Evolutionary conservation across 2,113 vertebrate species (phyloP).

Genomic region (Percopsis transmontana): DNA sequence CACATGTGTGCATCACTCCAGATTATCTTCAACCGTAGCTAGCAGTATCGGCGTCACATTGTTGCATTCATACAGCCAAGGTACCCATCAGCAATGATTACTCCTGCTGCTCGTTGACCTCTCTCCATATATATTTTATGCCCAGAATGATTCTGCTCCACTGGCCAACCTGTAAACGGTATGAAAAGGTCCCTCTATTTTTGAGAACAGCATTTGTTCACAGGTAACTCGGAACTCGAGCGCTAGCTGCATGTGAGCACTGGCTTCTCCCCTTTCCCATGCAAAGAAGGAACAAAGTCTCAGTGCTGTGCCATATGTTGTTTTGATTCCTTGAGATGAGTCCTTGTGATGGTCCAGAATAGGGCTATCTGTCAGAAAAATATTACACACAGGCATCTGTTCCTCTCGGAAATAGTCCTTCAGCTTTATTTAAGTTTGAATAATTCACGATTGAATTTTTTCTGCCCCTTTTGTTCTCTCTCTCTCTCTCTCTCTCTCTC

Average conservation of each 20-base stretch:
- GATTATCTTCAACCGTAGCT: constrained; percentile 58
- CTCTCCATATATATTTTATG: constrained; percentile 16
- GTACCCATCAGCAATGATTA: constrained; percentile 44
- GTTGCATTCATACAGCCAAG: constrained; percentile 37
- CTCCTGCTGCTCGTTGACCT: constrained; percentile 40
- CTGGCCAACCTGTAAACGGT: constrained; percentile 4
- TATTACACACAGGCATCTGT: constrained; percentile 56
- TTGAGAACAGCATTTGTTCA: constrained; percentile 19
- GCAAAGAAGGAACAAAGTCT: constrained; percentile 63
- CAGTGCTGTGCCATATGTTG: constrained; percentile 68
- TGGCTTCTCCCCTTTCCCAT: constrained; percentile 30
- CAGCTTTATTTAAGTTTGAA: constrained; percentile 70
- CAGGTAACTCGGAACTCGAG: constrained; percentile 15
- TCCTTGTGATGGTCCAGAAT: constrained; percentile 74
- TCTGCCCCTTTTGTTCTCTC: constrained; percentile 23
- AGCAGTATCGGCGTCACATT: constrained; percentile 46
- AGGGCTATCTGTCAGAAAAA: constrained; percentile 71
- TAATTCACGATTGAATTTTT: constrained; percentile 57
- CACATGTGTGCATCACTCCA: constrained; percentile 46
- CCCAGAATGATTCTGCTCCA: constrained; percentile 11
- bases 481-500: not conserved
- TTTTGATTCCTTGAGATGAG: constrained; percentile 73
- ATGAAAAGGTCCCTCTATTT: constrained; percentile 7
- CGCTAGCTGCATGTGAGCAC: constrained; percentile 19
- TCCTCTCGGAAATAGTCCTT: constrained; percentile 54